Evolutionary conservation across 2,888 invertebrate genomes (phyloP).

Genomic region (Idaea biselata): DNA sequence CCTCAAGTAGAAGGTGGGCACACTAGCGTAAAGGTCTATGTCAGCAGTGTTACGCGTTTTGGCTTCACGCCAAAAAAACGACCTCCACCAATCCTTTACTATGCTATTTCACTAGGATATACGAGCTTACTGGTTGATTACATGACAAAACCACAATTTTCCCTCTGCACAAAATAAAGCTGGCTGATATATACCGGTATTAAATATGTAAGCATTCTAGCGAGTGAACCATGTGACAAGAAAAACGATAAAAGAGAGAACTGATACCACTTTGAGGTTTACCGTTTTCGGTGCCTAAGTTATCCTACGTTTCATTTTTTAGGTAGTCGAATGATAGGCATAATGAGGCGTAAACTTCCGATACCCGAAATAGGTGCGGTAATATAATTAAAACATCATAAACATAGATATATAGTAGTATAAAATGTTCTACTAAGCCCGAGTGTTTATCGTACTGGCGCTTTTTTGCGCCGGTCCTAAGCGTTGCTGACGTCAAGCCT

Average conservation of each 20-base stretch:
- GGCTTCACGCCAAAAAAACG: conserved; percentile 18
- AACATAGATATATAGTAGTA: conserved; percentile 45
- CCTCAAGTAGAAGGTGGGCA: conserved; percentile 7
- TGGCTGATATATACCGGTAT: neutral
- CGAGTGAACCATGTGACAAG: conserved; percentile 3
- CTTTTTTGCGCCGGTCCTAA: conserved; percentile 56
- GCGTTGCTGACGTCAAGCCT: conserved; percentile 66
- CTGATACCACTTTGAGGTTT: neutral
- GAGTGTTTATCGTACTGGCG: conserved; percentile 51
- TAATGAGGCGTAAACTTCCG: neutral
- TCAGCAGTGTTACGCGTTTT: conserved; percentile 19
- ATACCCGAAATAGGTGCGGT: conserved; percentile 26
- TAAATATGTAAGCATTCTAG: conserved; percentile 1
- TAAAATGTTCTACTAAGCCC: conserved; percentile 47
- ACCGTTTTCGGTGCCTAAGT: neutral
- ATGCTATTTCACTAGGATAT: conserved; percentile 19
- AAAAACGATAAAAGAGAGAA: neutral
- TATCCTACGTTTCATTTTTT: neutral
- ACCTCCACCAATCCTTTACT: conserved; percentile 22
- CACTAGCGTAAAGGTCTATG: conserved; percentile 12
- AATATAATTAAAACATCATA: conserved; percentile 52
- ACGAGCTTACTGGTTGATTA: conserved; percentile 22
- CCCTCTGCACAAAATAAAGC: conserved; percentile 16
- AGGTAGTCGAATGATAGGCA: neutral
- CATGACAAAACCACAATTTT: conserved; percentile 20